Evolutionary conservation across 2,888 invertebrate species (phyloP).

Genomic region (Agrochola macilenta): DNA sequence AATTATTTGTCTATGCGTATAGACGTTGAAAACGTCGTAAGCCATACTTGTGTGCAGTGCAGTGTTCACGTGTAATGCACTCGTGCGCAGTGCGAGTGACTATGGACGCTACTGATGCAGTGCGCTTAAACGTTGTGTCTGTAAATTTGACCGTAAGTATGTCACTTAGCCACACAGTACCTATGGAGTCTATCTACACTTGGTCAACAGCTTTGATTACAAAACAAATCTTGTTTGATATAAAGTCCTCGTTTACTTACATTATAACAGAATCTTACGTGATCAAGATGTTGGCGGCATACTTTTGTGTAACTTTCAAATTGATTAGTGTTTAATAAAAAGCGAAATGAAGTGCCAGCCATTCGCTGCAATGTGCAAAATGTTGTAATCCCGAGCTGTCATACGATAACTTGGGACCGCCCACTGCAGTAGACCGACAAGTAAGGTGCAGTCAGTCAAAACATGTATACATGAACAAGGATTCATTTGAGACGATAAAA

Average conservation of each 20-base stretch:
- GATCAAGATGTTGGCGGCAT: background rate
- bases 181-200: background rate
- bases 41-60: background rate
- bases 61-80: background rate
- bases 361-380: background rate
- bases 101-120: background rate
- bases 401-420: background rate
- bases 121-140: background rate
- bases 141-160: too few relatives aligned
- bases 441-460: background rate
- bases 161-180: background rate
- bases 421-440: background rate
- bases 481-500: background rate
- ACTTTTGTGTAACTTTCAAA: constrained; percentile 17
- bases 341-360: background rate
- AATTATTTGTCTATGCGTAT: background rate
- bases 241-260: too few relatives aligned
- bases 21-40: constrained; percentile 1
- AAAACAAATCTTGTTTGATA: background rate
- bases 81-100: background rate
- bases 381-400: background rate
- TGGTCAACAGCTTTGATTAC: background rate
- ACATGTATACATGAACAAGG: background rate
- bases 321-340: background rate
- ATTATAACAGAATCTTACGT: background rate